These are phyloP conservation scores for Maconellicoccus hirsutus DNA, from an alignment of 1,140 invertebrate species.

Conservation along the genomic window DNA sequence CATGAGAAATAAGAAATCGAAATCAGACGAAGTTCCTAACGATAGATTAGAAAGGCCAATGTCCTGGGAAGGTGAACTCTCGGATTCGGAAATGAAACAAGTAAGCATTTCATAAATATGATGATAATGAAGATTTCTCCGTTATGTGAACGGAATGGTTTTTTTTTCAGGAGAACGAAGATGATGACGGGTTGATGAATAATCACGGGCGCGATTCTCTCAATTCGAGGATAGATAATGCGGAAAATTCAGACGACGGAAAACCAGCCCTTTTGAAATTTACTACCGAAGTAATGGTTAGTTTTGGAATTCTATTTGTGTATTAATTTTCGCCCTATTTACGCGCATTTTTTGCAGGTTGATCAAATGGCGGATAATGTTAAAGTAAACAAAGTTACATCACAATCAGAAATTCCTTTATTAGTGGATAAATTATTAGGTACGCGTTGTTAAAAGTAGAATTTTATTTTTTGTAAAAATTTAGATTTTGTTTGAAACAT, in stretches of 20 bases:
- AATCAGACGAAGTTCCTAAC: conserved; percentile 33
- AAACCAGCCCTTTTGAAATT: conserved; percentile 29
- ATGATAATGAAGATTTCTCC: no score
- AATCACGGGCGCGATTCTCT: conserved; percentile 35
- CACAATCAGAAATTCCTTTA: conserved; percentile 40
- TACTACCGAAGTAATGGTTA: conserved; percentile 28
- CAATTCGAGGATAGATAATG: conserved; percentile 37
- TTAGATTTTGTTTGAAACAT: neutral
- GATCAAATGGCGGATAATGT: conserved; percentile 31
- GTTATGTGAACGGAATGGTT: neutral
- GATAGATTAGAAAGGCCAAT: conserved; percentile 54
- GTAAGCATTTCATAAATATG: conserved; percentile 23
- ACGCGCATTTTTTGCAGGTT: conserved; percentile 28
- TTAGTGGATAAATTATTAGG: conserved; percentile 50
- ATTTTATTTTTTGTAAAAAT: neutral
- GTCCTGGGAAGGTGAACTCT: conserved; percentile 84
- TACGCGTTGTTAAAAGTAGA: conserved; percentile 34
- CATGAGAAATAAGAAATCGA: conserved; percentile 42
- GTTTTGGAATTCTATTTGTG: neutral
- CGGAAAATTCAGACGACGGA: conserved; percentile 31
- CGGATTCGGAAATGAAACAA: conserved; percentile 51
- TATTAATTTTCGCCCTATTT: conserved; percentile 11
- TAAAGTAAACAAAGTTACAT: conserved; percentile 29
- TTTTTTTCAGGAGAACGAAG: conserved; percentile 18
- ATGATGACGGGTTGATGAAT: neutral